Evolutionary conservation across 2,888 invertebrate species (phyloP), one percentile per base, ranked within the genome.

Genomic region (Drosophila anomelani): DNA sequence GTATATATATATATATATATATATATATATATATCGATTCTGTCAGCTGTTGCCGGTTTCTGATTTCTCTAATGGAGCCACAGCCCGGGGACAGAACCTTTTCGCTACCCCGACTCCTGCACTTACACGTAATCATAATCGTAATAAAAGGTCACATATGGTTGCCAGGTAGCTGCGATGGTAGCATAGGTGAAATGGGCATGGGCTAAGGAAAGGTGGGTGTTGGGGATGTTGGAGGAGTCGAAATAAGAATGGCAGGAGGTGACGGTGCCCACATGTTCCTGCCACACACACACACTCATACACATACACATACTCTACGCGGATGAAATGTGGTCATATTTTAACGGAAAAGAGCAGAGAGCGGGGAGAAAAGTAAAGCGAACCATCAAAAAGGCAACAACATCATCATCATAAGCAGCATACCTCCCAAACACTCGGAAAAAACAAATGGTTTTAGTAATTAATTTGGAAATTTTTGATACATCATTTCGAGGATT

Each of bases 111-210:
- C 44, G 20, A 34, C 67, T 67, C 55, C 54, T 58, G 82, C 85
- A 82, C 85, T 85, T 87, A 82, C 80, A 80, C 80, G 80, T 80
- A 80, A 87, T 82, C 83, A 84, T 82, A 85, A 84, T 67, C 76
- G 83, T 70, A 80, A 80, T 80, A 80, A 84, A 84, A 85, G 85
- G 79, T 76, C 88, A 76, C 88, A 84, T 85, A 82, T 87, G 88
- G 63, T 57, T 49, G 58, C 51, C 73, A 79, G 75, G 84, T 75
- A 38, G 43, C 43, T 68, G 59, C 49, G 44, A 20, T 20, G 32
- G 32, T 13, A 39, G 44, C 36, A 70, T 43, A 69, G 58, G 58
- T 58, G 41, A 39, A 26, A 39, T 26, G 15, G 39, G 12, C 2
- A 17, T 23, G 41, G 43, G 43, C n/a, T 6, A 4, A 13, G 26